These are phyloP conservation scores for Tricholaema leucomelas DNA, from an alignment of 2,113 vertebrate genomes.

Conservation along the genomic window DNA sequence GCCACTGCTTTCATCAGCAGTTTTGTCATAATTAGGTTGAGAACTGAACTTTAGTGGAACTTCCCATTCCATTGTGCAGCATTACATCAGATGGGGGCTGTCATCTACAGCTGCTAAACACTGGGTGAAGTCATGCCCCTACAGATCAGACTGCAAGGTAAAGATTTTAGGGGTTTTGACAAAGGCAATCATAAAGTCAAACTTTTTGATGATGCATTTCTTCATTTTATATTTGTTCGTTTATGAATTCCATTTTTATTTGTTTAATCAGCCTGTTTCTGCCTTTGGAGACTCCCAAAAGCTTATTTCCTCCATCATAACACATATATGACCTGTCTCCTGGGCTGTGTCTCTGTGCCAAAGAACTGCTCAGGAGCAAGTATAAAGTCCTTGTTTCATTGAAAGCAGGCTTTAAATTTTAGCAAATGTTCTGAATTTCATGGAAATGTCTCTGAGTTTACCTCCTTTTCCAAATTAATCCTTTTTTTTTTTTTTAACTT, in stretches of 20 bases:
- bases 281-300: constrained; percentile 15
- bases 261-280: constrained; percentile 10
- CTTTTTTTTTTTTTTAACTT: not conserved
- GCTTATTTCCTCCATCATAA: not conserved
- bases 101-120: not conserved
- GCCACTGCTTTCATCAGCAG: not conserved
- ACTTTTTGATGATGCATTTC: not conserved
- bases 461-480: constrained; percentile 17
- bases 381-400: constrained; percentile 17
- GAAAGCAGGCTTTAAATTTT: constrained; percentile 48
- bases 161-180: not conserved
- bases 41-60: not conserved
- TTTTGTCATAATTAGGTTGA: not conserved
- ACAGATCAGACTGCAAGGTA: not conserved
- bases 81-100: not conserved
- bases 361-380: constrained; percentile 2
- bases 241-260: not conserved
- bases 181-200: not conserved
- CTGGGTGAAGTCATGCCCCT: not conserved
- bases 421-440: constrained; percentile 18
- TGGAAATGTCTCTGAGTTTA: constrained; percentile 11
- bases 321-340: not conserved
- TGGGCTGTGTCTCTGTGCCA: not conserved
- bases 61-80: not conserved
- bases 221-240: not conserved